Base-by-base conservation (phyloP, 2,888 invertebrate species). In the Hanleya hanleyi region DNA sequence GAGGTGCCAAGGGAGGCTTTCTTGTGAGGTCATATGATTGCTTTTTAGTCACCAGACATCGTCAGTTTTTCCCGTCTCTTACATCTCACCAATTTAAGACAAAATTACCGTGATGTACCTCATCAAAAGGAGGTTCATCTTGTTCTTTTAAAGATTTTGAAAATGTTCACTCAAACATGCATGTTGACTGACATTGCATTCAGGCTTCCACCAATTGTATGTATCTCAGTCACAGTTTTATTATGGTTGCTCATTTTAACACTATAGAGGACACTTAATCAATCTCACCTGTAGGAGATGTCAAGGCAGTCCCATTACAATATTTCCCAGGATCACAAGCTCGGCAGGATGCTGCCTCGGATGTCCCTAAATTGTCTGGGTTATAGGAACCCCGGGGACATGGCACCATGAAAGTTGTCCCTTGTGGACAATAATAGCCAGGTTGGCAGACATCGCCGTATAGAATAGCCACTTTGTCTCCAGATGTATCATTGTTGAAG, bases 361-460 rank as follows among this genome's bases (percentile, higher is more conserved):
- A 76, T 22, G 69, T 72, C 0, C 85, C 86, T 26, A 85, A 81
- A 9, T 77, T 75, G 47, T 82, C 79, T 6, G 84, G 83, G 36
- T 86, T 83, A 70, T 88, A 89, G 3, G 88, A 89, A 2, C 89
- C 89, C 49, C 78, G 64, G 0, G 87, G 88, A 73, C 89, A 89
- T 5, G 85, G 81, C 6, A 84, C 72, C 88, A 87, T 88, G 66
- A 75, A 74, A 4, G 84, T 71, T 1, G 87, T 86, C 0, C 88
- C 88, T 64, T 81, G 72, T 0, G 87, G 87, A 74, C 89, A 89
- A 74, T 88, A 89, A 75, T 84, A 85, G 0, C 89, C 89, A 7
- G 86, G 82, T 29, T 83, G 83, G 79, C 89, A 89, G 0, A 83
- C 74, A 80, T 89, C 88, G 7, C 89, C 89, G 49, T 81, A 89